Evolutionary conservation across 2,113 vertebrate genomes (phyloP).

Genomic region (Garra rufa): DNA sequence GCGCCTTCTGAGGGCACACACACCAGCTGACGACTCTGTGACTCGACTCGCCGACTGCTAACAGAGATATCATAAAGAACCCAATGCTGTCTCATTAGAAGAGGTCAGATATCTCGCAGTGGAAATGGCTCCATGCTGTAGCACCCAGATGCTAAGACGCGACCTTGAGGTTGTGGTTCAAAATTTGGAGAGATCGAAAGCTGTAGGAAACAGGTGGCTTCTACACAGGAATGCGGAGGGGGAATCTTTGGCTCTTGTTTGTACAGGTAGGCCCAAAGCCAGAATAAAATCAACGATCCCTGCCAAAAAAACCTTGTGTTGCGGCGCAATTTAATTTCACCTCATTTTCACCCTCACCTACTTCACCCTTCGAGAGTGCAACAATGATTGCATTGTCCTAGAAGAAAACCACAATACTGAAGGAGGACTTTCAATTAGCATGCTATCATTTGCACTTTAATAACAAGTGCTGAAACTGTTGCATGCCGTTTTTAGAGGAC

Average conservation of each 20-base stretch:
- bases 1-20: conserved; percentile 29
- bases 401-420: neutral
- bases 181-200: conserved; percentile 1
- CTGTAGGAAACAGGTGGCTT: conserved; percentile 38
- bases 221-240: conserved; percentile 3
- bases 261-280: conserved; percentile 24
- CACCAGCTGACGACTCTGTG: conserved; percentile 5
- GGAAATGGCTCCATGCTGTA: neutral
- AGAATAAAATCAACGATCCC: conserved; percentile 27
- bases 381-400: neutral
- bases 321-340: neutral
- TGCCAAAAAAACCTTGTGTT: neutral
- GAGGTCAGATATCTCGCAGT: conserved; percentile 32
- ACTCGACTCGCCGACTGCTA: neutral
- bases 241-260: neutral
- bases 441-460: conserved; percentile 3
- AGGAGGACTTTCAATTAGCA: conserved; percentile 7
- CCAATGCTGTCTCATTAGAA: conserved; percentile 20
- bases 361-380: neutral
- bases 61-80: conserved; percentile 7
- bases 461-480: neutral
- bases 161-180: conserved; percentile 23
- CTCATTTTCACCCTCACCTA: neutral
- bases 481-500: neutral
- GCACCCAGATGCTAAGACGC: conserved; percentile 18